A percentile compares a stretch with the other conserved stretches of the same genome.
Evolutionary conservation across 2,888 invertebrate genomes (phyloP).

Genomic region (Artemia sinica): DNA sequence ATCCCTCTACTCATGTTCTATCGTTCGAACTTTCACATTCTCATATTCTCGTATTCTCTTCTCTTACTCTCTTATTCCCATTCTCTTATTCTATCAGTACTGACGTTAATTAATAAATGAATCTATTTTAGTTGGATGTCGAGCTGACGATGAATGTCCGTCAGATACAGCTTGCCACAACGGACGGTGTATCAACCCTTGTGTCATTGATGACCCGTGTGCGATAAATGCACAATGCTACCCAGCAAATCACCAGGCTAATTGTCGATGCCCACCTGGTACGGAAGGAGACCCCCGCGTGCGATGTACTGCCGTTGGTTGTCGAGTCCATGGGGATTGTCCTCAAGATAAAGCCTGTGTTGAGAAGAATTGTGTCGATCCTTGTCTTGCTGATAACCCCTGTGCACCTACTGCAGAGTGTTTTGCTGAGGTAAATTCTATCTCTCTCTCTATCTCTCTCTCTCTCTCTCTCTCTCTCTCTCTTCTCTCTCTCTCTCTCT

Average conservation of each 20-base stretch:
- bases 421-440: constrained; percentile 38
- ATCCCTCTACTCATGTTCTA: too few species aligned
- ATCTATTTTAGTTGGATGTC: constrained; percentile 47
- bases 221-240: constrained; percentile 66
- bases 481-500: too few species aligned
- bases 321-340: constrained; percentile 30
- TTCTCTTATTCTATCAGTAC: too few species aligned
- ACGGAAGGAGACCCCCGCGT: constrained; percentile 32
- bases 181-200: constrained; percentile 68
- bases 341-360: constrained; percentile 58
- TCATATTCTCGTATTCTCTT: too few species aligned
- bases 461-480: too few species aligned
- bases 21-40: too few species aligned
- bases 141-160: constrained; percentile 63
- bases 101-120: constrained; percentile 14
- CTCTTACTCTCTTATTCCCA: too few species aligned
- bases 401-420: constrained; percentile 66
- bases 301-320: constrained; percentile 27
- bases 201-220: constrained; percentile 58
- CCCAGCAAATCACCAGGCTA: constrained; percentile 42
- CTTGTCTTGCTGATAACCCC: constrained; percentile 35
- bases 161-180: constrained; percentile 65
- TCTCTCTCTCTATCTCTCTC: neutral
- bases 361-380: constrained; percentile 62
- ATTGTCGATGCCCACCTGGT: constrained; percentile 31